Base-by-base conservation (phyloP, 2,113 vertebrate genomes). In the Ranitomeya variabilis region DNA sequence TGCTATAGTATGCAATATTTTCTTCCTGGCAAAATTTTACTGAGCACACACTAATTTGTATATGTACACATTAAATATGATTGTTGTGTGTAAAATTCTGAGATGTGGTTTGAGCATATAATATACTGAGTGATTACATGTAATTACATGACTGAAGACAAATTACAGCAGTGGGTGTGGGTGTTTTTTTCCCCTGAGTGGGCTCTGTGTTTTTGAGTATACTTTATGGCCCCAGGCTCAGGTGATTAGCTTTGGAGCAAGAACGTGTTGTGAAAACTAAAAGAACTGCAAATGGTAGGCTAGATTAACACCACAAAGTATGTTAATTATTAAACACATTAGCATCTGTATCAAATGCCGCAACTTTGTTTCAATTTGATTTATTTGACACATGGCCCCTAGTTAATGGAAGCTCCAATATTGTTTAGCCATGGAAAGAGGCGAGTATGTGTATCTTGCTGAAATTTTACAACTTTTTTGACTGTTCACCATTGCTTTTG, bases 311-410 rank as follows among this genome's bases (percentile, higher is more conserved):
- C 87, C 55, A 23, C 80, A 2, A n/a, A 77, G 69, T 67, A 57
- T 76, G 69, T 88, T 88, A 88, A 88, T 88, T 88, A 88, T 88
- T 88, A 76, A 88, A 88, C 77, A 83, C 87, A 88, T 88, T 88
- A 88, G 80, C 87, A 88, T 88, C 87, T 88, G 87, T 80, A 88
- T 83, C 80, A 83, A 88, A 83, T 88, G 87, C 66, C 87, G 77
- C 80, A 88, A 88, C 80, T 88, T 83, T 66, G 80, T 88, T 76
- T 88, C 57, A 83, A 45, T 88, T 88, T 88, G 80, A 88, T 88
- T 83, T 83, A 88, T 83, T 76, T 88, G 87, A 83, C 87, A 88
- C 55, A 83, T 19, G 69, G 26, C 80, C 55, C 80, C 51, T 88
- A n/a, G 87, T 88, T 83, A 88, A 83, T 83, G 37, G 80, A 54